phyloP scores from a whole-genome alignment of 2,113 vertebrate species.

The Xenopus borealis region DNA sequence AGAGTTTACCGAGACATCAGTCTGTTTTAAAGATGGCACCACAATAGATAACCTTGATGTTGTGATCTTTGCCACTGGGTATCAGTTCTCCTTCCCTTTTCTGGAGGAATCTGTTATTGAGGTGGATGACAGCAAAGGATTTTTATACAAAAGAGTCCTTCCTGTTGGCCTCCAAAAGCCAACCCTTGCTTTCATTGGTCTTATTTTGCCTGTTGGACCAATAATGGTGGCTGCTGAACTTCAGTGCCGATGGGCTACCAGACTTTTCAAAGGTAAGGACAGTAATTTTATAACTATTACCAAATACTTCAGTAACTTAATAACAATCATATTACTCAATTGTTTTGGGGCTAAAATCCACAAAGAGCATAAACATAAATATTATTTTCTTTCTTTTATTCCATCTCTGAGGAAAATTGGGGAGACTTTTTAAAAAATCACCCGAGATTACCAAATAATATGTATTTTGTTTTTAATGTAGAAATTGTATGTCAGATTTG shows the following conservation, averaged over 20 bases:
- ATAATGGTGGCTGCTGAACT: constrained; percentile 68
- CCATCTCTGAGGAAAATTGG: no score
- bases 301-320: no score
- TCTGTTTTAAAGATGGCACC: constrained; percentile 68
- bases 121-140: constrained; percentile 55
- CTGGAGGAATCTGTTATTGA: constrained; percentile 55
- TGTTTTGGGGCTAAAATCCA: no score
- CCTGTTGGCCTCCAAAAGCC: constrained; percentile 62
- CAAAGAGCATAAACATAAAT: no score
- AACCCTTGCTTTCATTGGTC: constrained; percentile 70
- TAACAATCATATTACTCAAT: no score
- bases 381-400: no score
- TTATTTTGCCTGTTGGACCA: constrained; percentile 62
- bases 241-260: constrained; percentile 72
- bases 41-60: constrained; percentile 67
- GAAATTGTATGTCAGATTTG: no score
- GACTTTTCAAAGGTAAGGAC: constrained; percentile 66
- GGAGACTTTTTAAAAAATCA: no score
- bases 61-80: constrained; percentile 77
- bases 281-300: not conserved
- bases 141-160: constrained; percentile 70
- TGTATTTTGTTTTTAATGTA: no score
- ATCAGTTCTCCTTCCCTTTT: constrained; percentile 63
- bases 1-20: constrained; percentile 61
- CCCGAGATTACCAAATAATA: no score